phyloP scores from a whole-genome alignment of 2,797 vertebrate species.

The Phyllotis vaccarum region DNA sequence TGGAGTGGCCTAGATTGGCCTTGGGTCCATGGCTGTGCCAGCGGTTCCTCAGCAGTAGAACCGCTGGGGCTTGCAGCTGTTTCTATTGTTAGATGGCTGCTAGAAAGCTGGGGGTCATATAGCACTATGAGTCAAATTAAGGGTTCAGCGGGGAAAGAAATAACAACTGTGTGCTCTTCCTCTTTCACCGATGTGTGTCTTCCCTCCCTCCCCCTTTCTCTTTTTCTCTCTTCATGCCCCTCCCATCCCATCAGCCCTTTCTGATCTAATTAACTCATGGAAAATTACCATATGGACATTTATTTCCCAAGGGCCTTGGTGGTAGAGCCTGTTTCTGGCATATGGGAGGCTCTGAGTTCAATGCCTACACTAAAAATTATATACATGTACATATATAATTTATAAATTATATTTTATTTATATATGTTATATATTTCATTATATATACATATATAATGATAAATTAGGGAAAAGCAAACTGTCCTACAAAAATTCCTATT shows the following conservation, averaged over 20 bases:
- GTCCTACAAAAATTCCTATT: conserved; percentile 25
- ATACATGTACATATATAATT: not conserved
- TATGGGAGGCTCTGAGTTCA: not conserved
- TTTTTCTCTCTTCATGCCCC: not conserved
- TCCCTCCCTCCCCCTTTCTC: too few relatives aligned
- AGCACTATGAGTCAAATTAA: not conserved
- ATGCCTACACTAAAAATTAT: not conserved
- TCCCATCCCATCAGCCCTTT: not conserved
- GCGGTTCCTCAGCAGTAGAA: not conserved
- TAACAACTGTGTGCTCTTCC: not conserved
- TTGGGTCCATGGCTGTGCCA: not conserved
- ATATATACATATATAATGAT: not conserved
- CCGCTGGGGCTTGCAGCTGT: not conserved
- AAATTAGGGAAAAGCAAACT: not conserved
- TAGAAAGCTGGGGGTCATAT: not conserved
- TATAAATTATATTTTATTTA: too few relatives aligned
- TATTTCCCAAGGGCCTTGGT: not conserved
- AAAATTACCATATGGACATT: not conserved
- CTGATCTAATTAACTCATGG: not conserved
- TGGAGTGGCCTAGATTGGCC: conserved; percentile 35
- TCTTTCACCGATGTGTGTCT: not conserved
- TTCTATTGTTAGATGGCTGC: not conserved
- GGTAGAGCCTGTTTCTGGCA: not conserved
- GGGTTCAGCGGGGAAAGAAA: not conserved
- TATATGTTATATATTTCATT: not conserved